Percentiles rank a stretch among this genome's conserved stretches.
These are phyloP conservation scores for Apostichopus californicus DNA, from an alignment of 35 echinoderm and acorn worm species.

Conservation along the genomic window DNA sequence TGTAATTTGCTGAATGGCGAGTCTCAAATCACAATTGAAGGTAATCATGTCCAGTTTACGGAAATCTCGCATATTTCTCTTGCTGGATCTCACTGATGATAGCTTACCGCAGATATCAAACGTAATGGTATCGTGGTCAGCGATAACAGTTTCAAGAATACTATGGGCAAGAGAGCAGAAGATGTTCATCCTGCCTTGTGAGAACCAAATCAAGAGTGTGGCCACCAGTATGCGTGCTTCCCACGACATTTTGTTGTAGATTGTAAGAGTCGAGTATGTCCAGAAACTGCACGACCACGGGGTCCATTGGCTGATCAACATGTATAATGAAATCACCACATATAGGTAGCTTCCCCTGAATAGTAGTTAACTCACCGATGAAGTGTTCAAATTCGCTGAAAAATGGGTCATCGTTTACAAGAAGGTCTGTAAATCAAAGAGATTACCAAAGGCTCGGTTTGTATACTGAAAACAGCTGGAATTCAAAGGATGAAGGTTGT, in stretches of 20 bases:
- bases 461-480: no score
- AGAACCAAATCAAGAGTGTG: slow-evolving; percentile 35
- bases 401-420: background rate
- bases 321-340: slow-evolving; percentile 59
- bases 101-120: background rate
- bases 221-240: background rate
- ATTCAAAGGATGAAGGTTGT: no score
- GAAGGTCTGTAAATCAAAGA: no score
- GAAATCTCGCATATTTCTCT: background rate
- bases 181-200: background rate
- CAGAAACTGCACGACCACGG: background rate
- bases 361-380: background rate
- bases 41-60: background rate
- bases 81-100: background rate
- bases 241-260: slow-evolving; percentile 42
- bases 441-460: no score
- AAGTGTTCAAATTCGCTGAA: slow-evolving; percentile 33
- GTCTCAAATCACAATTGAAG: background rate
- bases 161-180: background rate
- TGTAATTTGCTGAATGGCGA: no score
- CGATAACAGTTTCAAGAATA: slow-evolving; percentile 1
- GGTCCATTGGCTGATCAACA: slow-evolving; percentile 14
- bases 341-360: slow-evolving; percentile 10
- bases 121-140: slow-evolving; percentile 13
- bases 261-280: slow-evolving; percentile 1